Evolutionary conservation across 2,113 vertebrate genomes (phyloP).

Genomic region (Hypanus sabinus): DNA sequence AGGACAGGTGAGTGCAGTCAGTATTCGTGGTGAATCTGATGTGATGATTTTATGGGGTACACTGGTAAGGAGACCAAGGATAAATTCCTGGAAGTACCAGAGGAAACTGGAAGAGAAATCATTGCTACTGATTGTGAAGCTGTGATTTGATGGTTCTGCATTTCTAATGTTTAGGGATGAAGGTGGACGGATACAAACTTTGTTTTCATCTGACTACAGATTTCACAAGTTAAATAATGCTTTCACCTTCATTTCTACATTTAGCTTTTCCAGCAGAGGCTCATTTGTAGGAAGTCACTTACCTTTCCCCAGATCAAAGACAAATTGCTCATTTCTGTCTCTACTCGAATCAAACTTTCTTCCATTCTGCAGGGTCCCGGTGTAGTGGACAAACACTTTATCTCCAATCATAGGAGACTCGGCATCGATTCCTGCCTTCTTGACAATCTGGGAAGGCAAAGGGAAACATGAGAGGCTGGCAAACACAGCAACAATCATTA

Average conservation of each 20-base stretch:
- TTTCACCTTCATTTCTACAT: not conserved
- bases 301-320: conserved; percentile 88
- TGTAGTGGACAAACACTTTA: conserved; percentile 88
- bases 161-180: not conserved
- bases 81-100: not conserved
- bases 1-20: not conserved
- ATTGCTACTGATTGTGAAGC: too few species aligned
- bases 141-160: not conserved
- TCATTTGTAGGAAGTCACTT: conserved; percentile 39
- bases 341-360: conserved; percentile 88
- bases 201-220: not conserved
- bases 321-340: conserved; percentile 78
- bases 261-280: not conserved
- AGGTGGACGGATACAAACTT: too few species aligned
- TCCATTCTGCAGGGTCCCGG: conserved; percentile 77
- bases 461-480: not conserved
- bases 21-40: not conserved
- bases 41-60: not conserved
- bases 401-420: conserved; percentile 86
- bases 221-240: not conserved
- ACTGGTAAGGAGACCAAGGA: not conserved
- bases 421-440: conserved; percentile 61
- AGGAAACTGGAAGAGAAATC: not conserved
- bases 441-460: conserved; percentile 65
- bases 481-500: not conserved